Evolutionary conservation across 2,888 invertebrate species (phyloP), one percentile per base, ranked within the genome.

Genomic region (Heliothis peltigera): DNA sequence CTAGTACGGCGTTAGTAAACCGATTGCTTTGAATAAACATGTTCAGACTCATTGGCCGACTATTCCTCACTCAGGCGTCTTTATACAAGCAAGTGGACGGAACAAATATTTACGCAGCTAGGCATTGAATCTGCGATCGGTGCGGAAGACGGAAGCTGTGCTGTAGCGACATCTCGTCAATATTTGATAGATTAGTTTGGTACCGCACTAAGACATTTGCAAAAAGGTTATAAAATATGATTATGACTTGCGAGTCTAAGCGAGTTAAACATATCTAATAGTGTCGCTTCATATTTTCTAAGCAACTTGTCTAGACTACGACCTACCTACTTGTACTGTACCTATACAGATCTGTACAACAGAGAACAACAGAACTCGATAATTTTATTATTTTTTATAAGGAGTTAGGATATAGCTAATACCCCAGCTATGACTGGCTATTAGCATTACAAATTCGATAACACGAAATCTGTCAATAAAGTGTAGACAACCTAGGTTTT

Each of bases 81-180:
- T 15, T 52, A 43, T 35, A 69, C 52, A 70, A 44, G 57, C 35
- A 46, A 25, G n/a, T 28, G 22, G 6, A 39, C n/a, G 22, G 39
- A 10, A 28, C 48, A 42, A 62, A 54, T 46, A 53, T 12, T 58
- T 19, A 19, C 42, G 10, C 19, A 22, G 3, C 39, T 22, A 46
- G 65, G 77, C 56, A 49, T 28, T 51, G 49, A 49, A 35, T 32
- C 42, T 19, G 48, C n/a, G 18, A 39, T 8, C 19, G 25, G 39
- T 17, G 10, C 49, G 32, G 43, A 77, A 58, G 53, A 43, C 73
- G 73, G 77, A 64, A 64, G 22, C 43, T 28, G 47, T 12, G 19
- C 21, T 19, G 18, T 46, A 21, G 48, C 42, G 19, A 19, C 43
- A 18, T 39, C 8, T 4, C 15, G 32, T 39, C 32, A 56, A 56